phyloP scores from a whole-genome alignment of 1,140 invertebrate genomes.

The Drosophila aff. region DNA sequence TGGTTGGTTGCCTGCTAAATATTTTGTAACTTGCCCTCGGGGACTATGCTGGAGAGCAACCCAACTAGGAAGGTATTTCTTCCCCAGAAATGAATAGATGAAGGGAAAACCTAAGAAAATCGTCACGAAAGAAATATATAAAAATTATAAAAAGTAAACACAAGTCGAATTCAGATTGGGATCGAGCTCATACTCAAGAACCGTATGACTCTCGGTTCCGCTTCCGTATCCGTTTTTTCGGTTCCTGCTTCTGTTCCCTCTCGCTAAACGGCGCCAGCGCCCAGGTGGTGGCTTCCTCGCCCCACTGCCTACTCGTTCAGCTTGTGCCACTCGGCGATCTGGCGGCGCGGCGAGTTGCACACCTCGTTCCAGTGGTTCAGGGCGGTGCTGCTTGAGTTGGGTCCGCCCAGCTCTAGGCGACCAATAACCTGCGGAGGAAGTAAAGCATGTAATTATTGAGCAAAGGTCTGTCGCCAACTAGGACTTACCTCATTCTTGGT shows the following conservation, averaged over 20 bases:
- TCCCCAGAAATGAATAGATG: slow-evolving; percentile 4
- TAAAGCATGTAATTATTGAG: slow-evolving; percentile 11
- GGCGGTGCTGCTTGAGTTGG: slow-evolving; percentile 91
- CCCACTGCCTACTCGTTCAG: slow-evolving; percentile 91
- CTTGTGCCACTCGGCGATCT: slow-evolving; percentile 99
- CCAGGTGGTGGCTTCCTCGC: slow-evolving; percentile 19
- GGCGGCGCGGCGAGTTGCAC: slow-evolving; percentile 96
- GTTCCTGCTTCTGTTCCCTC: slow-evolving; percentile 34
- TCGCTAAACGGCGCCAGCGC: slow-evolving; percentile 61
- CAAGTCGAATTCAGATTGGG: slow-evolving; percentile 8
- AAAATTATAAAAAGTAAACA: slow-evolving; percentile 14
- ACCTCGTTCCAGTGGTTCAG: slow-evolving; percentile 98
- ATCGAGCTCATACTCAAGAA: slow-evolving; percentile 41
- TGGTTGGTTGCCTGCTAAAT: slow-evolving; percentile 23
- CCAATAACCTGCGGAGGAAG: slow-evolving; percentile 92
- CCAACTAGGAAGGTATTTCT: not conserved
- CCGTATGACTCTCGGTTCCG: slow-evolving; percentile 32
- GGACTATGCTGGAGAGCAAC: slow-evolving; percentile 3
- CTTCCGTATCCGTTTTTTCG: slow-evolving; percentile 2
- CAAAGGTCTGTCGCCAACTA: not conserved
- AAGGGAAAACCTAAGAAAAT: not conserved
- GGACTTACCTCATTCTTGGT: slow-evolving; percentile 96
- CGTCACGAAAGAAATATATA: not conserved
- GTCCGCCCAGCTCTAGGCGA: slow-evolving; percentile 94
- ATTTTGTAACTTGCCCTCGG: slow-evolving; percentile 1